A percentile compares a stretch with the other conserved stretches of the same genome.
These are phyloP conservation scores for Dendroctonus ponderosae DNA, from an alignment of 1,140 invertebrate genomes.

Conservation along the genomic window DNA sequence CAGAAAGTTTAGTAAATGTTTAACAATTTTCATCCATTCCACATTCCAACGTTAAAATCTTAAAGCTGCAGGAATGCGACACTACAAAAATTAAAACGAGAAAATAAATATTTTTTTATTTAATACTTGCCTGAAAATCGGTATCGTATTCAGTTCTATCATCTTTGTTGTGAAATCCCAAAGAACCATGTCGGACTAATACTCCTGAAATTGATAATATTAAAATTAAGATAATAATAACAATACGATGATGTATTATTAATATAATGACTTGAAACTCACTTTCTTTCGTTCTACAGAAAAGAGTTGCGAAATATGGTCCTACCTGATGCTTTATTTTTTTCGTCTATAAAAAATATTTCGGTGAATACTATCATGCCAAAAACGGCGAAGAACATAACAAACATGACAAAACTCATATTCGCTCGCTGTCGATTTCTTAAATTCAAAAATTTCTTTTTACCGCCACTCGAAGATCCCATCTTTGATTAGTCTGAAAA, in stretches of 20 bases:
- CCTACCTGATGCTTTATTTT: conserved; percentile 48
- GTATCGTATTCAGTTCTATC: conserved; percentile 47
- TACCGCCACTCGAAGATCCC: conserved; percentile 45
- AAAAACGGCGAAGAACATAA: conserved; percentile 87
- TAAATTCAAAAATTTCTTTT: conserved; percentile 41
- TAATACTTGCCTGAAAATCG: conserved; percentile 43
- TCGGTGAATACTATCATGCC: conserved; percentile 81
- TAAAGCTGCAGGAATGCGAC: neutral
- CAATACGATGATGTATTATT: no score
- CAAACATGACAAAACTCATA: conserved; percentile 83
- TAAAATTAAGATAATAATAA: no score
- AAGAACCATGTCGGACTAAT: conserved; percentile 52
- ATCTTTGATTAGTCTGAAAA: conserved; percentile 19
- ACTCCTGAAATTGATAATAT: conserved; percentile 41
- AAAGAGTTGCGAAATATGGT: neutral
- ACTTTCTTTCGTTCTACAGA: no score
- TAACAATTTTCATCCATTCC: no score
- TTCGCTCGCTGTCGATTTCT: conserved; percentile 73
- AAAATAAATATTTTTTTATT: conserved; percentile 6
- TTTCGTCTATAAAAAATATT: conserved; percentile 72
- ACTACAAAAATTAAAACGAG: neutral
- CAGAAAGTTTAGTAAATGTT: no score
- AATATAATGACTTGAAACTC: no score
- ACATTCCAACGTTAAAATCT: no score
- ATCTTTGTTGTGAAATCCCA: conserved; percentile 44